These are phyloP conservation scores for Fistularia commersonii DNA, from an alignment of 2,797 vertebrate genomes.

Conservation along the genomic window DNA sequence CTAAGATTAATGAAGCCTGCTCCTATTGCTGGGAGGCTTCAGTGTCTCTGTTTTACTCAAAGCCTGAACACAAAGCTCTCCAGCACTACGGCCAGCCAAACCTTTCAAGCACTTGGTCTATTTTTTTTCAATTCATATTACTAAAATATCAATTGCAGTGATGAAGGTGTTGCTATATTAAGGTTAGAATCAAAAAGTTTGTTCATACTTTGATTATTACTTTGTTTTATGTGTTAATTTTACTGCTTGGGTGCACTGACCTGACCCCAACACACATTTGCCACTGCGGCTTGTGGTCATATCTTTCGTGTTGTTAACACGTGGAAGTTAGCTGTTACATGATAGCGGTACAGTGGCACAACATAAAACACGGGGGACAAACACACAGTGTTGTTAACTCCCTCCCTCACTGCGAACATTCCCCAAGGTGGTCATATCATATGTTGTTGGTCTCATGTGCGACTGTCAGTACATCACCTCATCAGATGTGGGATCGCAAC, in stretches of 20 bases:
- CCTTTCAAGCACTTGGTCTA: background rate
- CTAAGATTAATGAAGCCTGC: conserved; percentile 62
- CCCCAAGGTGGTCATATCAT: conserved; percentile 65
- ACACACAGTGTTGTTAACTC: conserved; percentile 54
- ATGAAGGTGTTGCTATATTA: too few relatives aligned
- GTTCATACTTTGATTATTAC: background rate
- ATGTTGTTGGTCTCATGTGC: conserved; percentile 48
- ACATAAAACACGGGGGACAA: conserved; percentile 55
- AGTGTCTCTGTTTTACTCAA: conserved; percentile 20
- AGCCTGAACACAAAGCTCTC: conserved; percentile 12
- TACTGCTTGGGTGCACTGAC: background rate
- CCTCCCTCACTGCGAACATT: conserved; percentile 42
- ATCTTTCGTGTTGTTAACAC: conserved; percentile 15
- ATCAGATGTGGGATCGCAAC: conserved; percentile 55
- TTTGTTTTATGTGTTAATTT: background rate
- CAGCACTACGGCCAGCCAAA: conserved; percentile 8
- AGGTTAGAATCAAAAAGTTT: too few relatives aligned
- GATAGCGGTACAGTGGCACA: conserved; percentile 29
- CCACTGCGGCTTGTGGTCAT: background rate
- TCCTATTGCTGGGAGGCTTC: conserved; percentile 40
- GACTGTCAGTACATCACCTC: conserved; percentile 43
- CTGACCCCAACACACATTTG: background rate
- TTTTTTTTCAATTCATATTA: background rate
- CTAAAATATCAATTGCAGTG: background rate
- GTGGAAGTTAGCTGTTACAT: conserved; percentile 40